These are phyloP conservation scores for Psophia crepitans DNA, from an alignment of 2,113 vertebrate genomes.

Conservation along the genomic window DNA sequence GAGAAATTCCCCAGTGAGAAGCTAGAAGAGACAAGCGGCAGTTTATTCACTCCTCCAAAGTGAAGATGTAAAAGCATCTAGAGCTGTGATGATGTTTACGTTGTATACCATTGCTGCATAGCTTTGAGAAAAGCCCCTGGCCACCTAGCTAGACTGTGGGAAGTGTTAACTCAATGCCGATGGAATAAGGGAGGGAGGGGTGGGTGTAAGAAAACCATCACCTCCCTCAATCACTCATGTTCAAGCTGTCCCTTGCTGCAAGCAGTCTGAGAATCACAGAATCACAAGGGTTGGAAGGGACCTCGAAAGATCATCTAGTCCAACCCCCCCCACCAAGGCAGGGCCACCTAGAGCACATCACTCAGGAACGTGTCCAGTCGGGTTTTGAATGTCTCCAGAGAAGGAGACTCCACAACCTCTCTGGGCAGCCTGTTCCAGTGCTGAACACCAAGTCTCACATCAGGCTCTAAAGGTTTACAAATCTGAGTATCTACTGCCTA, in stretches of 20 bases:
- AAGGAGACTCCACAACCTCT: too few relatives aligned
- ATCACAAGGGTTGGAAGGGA: too few relatives aligned
- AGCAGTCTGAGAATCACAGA: background rate
- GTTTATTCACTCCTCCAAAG: background rate
- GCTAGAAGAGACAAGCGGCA: slow-evolving; percentile 65
- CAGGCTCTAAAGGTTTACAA: background rate
- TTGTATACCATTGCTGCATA: background rate
- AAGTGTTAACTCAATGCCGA: background rate
- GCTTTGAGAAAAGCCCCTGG: background rate
- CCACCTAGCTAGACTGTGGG: background rate
- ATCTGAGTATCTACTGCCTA: background rate
- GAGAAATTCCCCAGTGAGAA: slow-evolving; percentile 74
- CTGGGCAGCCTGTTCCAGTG: too few relatives aligned
- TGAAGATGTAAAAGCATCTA: background rate
- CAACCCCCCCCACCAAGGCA: too few relatives aligned
- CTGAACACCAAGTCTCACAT: background rate
- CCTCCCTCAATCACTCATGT: background rate
- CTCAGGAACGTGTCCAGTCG: too few relatives aligned
- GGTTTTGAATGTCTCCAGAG: too few relatives aligned
- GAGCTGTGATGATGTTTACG: background rate
- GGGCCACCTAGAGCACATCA: too few relatives aligned
- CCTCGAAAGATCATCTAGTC: too few relatives aligned
- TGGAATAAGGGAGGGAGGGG: background rate
- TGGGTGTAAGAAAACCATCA: background rate
- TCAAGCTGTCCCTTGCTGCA: background rate